Conservation (phyloP, 2,113 vertebrate genomes). For the Boleophthalmus pectinirostris region DNA sequence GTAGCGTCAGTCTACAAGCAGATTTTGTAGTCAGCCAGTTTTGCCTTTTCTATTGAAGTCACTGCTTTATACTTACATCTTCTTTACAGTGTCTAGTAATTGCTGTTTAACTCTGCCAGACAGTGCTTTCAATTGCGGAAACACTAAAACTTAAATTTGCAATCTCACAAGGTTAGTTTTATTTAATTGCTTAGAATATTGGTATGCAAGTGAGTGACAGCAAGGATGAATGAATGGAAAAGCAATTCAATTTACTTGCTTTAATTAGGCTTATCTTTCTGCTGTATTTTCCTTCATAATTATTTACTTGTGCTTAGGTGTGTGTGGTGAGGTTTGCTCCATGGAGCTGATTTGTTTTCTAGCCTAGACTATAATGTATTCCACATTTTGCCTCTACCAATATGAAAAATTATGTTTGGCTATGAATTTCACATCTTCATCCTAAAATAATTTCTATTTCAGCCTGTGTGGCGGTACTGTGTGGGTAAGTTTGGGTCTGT, state of each 20-base stretch:
- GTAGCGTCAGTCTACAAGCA: too few species aligned
- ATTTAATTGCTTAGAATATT: constrained; percentile 62
- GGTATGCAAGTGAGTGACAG: constrained; percentile 55
- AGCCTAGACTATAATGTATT: background rate
- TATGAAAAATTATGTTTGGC: background rate
- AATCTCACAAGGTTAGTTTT: background rate
- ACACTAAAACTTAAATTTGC: background rate
- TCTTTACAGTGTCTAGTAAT: background rate
- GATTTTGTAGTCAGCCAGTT: too few species aligned
- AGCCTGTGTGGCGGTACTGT: constrained; percentile 47
- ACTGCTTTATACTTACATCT: too few species aligned
- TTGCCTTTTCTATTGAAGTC: too few species aligned
- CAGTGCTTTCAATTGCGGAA: background rate
- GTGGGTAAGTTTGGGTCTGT: constrained; percentile 52
- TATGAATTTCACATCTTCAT: background rate
- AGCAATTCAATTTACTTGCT: constrained; percentile 56
- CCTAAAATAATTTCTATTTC: background rate
- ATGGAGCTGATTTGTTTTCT: constrained; percentile 14
- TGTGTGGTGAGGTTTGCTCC: constrained; percentile 21
- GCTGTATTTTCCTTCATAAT: constrained; percentile 16
- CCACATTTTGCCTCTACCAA: background rate
- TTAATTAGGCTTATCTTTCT: constrained; percentile 62
- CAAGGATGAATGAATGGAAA: constrained; percentile 57
- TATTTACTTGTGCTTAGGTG: constrained; percentile 36
- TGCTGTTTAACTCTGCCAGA: background rate